Evolutionary conservation across 2,888 invertebrate species (phyloP), one percentile per base, ranked within the genome.

Genomic region (Ectemnius cavifrons): DNA sequence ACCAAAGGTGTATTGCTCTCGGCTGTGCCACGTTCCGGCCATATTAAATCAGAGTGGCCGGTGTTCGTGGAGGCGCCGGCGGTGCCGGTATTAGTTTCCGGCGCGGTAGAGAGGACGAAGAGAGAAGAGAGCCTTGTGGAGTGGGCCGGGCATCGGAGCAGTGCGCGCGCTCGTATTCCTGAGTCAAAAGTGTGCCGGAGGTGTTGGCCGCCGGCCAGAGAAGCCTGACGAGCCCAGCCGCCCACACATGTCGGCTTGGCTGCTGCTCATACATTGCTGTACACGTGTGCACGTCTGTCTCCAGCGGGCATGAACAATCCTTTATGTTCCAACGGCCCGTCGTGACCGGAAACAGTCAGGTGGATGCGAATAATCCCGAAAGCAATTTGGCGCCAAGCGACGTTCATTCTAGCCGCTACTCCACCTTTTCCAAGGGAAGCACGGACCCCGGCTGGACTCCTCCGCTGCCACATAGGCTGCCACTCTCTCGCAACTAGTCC

Each of bases 311-410:
- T 11, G 67, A 77, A 67, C 71, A 60, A 79, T 76, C 75, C 69
- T 79, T 79, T 67, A 73, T 79, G 75, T 73, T 71, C 68, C 63
- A 58, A 58, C 69, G 49, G 52, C 61, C 62, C 67, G 49, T 67
- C 71, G 77, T 69, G 63, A 62, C 57, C 73, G 77, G 67, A 78
- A 83, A 76, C 76, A 82, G 73, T 78, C 74, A 71, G 77, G 72
- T 73, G 80, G 80, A 85, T 85, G 86, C 85, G 88, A 87, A 85
- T 86, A 88, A 82, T 87, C 84, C 84, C 84, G 85, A 87, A 88
- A 88, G 86, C 88, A 88, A 89, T 89, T 89, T 88, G 84, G 82
- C 81, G 75, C 77, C 81, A 80, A 11, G 80, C 80, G 79, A 77
- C 83, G 85, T 84, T 86, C 87, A 87, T 86, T 88, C 87, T 84